These are phyloP conservation scores for Rhopalosiphum nymphaeae DNA, from an alignment of 2,888 invertebrate species.

Conservation along the genomic window DNA sequence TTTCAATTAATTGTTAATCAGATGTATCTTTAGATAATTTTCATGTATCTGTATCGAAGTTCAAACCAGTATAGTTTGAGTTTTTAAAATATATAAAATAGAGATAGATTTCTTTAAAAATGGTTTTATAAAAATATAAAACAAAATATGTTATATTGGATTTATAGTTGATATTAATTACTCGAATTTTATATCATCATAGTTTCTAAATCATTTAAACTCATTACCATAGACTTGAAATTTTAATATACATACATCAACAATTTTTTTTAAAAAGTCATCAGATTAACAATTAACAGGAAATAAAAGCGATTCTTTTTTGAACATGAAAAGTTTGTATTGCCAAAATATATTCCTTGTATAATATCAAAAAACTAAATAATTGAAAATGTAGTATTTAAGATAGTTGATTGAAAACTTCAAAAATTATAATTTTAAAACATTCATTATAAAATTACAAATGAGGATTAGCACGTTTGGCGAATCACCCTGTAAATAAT, in stretches of 20 bases:
- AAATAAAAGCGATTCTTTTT: neutral
- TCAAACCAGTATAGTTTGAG: neutral
- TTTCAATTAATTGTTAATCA: neutral
- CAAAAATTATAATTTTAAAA: neutral
- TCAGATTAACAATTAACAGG: neutral
- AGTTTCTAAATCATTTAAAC: neutral
- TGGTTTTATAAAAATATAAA: neutral
- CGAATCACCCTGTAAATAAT: neutral
- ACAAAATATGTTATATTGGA: neutral
- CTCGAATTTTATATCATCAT: neutral
- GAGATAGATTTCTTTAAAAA: neutral
- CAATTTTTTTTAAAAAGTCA: neutral
- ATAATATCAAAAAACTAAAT: neutral
- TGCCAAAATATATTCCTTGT: neutral
- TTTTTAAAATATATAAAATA: neutral
- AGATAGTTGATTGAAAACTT: neutral
- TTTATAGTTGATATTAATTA: neutral
- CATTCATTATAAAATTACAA: neutral
- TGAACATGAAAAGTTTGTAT: neutral
- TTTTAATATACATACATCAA: neutral
- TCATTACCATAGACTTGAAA: neutral
- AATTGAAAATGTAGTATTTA: neutral
- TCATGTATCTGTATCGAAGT: neutral
- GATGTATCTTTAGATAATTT: neutral
- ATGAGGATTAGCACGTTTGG: neutral